Evolutionary conservation across 2,797 vertebrate genomes (phyloP).

Genomic region (Eremophila alpestris): DNA sequence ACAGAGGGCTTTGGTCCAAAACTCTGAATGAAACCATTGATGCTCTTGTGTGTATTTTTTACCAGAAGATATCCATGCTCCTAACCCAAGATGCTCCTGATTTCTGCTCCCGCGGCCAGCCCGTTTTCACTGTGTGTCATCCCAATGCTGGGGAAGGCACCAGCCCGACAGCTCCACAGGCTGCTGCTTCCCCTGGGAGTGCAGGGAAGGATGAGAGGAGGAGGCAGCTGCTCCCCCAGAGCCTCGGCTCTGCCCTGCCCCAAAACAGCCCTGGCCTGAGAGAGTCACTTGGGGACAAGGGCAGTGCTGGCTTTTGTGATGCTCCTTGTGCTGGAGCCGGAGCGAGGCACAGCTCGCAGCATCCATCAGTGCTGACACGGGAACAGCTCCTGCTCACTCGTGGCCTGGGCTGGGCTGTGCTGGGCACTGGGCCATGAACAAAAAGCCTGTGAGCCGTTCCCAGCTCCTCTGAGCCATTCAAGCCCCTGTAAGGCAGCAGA

Average conservation of each 20-base stretch:
- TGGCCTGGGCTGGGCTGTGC: not conserved
- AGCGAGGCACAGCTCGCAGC: not conserved
- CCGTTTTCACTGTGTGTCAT: not conserved
- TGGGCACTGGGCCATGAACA: not conserved
- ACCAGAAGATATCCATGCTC: not conserved
- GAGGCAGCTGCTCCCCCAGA: not conserved
- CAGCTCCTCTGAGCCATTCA: not conserved
- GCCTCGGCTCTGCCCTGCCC: not conserved
- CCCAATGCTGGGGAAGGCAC: not conserved
- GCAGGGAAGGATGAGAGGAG: not conserved
- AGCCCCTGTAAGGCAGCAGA: not conserved
- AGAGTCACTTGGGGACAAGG: not conserved
- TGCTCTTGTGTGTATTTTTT: not conserved
- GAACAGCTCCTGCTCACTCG: not conserved
- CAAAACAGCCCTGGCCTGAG: not conserved
- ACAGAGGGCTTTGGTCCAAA: not conserved
- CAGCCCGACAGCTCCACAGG: not conserved
- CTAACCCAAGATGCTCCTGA: not conserved
- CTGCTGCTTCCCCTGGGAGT: not conserved
- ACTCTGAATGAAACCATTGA: conserved; percentile 17
- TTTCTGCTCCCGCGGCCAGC: not conserved
- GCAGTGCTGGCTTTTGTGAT: not conserved
- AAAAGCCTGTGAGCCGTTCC: not conserved
- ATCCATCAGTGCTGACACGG: not conserved
- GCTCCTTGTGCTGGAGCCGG: not conserved